These are phyloP conservation scores for Datnioides undecimradiatus DNA, from an alignment of 2,113 vertebrate species.

Conservation along the genomic window DNA sequence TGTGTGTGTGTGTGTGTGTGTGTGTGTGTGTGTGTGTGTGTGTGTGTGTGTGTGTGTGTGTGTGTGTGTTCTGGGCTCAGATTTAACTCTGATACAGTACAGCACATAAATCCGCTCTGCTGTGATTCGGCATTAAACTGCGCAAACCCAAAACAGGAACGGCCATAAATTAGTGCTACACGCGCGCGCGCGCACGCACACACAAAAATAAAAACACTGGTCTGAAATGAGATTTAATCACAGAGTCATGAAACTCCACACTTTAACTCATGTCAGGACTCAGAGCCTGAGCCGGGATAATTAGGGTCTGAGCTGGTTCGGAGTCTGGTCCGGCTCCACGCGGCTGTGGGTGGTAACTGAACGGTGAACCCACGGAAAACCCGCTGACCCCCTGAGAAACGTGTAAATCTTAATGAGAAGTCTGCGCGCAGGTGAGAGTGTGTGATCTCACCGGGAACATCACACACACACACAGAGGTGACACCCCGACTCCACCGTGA, in stretches of 20 bases:
- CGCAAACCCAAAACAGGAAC: not conserved
- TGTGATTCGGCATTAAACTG: not conserved
- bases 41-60: too few species aligned
- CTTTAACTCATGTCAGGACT: slow-evolving; percentile 25
- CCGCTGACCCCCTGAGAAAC: not conserved
- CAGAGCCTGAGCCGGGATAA: slow-evolving; percentile 10
- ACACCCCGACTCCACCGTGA: too few species aligned
- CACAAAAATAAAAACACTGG: too few species aligned
- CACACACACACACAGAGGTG: too few species aligned
- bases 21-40: too few species aligned
- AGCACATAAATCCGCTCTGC: slow-evolving; percentile 31
- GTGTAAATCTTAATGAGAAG: not conserved
- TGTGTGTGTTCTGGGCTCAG: slow-evolving; percentile 33
- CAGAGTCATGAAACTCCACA: slow-evolving; percentile 5
- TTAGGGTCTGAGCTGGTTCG: not conserved
- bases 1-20: too few species aligned
- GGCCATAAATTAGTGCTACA: slow-evolving; percentile 31
- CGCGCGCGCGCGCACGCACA: too few species aligned
- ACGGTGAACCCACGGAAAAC: not conserved
- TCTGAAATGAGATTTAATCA: slow-evolving; percentile 20
- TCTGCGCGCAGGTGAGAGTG: not conserved
- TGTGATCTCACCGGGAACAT: too few species aligned
- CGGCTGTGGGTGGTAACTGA: slow-evolving; percentile 8
- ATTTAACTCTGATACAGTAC: not conserved
- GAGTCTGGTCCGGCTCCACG: slow-evolving; percentile 1